Evolutionary conservation across 2,888 invertebrate genomes (phyloP).

Genomic region (Limulus polyphemus): DNA sequence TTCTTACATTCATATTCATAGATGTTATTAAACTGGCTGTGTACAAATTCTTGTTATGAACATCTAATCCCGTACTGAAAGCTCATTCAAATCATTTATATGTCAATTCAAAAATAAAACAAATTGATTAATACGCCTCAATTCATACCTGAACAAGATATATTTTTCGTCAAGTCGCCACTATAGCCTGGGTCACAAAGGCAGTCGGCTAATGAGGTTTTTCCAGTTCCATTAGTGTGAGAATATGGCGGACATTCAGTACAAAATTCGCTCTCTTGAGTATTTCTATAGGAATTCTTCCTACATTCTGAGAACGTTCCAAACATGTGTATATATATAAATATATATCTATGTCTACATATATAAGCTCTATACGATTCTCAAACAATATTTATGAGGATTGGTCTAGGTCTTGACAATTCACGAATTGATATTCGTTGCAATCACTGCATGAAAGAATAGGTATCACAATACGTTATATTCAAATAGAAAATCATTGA

Average conservation of each 20-base stretch:
- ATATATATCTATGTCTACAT: neutral
- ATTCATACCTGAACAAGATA: conserved; percentile 6
- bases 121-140: neutral
- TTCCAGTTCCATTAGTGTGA: conserved; percentile 5
- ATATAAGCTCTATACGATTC: no score
- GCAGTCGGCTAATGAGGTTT: conserved; percentile 9
- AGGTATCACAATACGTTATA: no score
- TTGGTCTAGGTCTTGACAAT: no score
- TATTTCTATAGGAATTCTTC: conserved; percentile 5
- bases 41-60: no score
- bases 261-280: neutral
- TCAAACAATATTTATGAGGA: no score
- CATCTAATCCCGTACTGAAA: no score
- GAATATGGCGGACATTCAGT: conserved; percentile 10
- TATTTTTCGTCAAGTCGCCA: neutral
- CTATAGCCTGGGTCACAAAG: conserved; percentile 5
- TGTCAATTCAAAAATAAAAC: no score
- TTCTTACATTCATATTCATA: no score
- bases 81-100: neutral
- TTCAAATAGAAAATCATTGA: neutral
- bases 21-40: no score
- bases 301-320: conserved; percentile 7
- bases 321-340: conserved; percentile 27
- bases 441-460: no score
- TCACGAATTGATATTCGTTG: no score